Percentiles rank a stretch among this genome's conserved stretches.
Evolutionary conservation across 2,113 vertebrate genomes (phyloP).

Genomic region (Microcebus jonahi): DNA sequence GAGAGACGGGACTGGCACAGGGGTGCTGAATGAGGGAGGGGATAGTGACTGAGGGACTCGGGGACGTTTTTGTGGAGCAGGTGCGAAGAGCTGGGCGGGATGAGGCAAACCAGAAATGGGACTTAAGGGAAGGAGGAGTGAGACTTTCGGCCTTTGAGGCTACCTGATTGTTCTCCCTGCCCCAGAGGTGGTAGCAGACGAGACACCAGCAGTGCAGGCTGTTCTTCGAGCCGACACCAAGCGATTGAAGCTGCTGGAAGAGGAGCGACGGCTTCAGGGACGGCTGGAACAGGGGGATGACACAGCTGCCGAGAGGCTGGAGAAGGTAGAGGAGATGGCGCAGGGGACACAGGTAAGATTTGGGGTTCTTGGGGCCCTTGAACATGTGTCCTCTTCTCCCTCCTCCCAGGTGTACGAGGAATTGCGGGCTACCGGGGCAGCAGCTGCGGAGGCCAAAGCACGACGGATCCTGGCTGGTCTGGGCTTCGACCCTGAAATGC

Average conservation of each 20-base stretch:
- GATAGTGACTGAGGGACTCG: too few relatives aligned
- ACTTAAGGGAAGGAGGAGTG: neutral
- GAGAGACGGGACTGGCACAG: neutral
- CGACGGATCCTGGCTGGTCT: constrained; percentile 94
- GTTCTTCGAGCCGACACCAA: constrained; percentile 94
- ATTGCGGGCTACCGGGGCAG: constrained; percentile 90
- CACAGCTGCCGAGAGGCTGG: constrained; percentile 87
- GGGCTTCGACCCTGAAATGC: constrained; percentile 95
- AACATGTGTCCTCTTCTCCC: neutral
- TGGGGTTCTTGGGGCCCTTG: neutral
- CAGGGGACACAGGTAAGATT: neutral
- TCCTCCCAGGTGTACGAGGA: constrained; percentile 92
- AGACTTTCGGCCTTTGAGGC: too few relatives aligned
- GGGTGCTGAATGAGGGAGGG: neutral
- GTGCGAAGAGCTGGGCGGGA: neutral
- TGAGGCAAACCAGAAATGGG: neutral
- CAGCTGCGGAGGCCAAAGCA: constrained; percentile 93
- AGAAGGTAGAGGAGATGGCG: constrained; percentile 87
- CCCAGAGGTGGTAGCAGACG: constrained; percentile 94
- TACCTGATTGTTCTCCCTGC: neutral
- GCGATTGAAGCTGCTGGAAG: constrained; percentile 91
- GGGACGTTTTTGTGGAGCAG: neutral
- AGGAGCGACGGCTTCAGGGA: constrained; percentile 90
- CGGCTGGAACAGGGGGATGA: constrained; percentile 92
- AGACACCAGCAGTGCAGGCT: constrained; percentile 93